Conservation (phyloP, 2,888 invertebrate genomes). For the Cenopis cana region DNA sequence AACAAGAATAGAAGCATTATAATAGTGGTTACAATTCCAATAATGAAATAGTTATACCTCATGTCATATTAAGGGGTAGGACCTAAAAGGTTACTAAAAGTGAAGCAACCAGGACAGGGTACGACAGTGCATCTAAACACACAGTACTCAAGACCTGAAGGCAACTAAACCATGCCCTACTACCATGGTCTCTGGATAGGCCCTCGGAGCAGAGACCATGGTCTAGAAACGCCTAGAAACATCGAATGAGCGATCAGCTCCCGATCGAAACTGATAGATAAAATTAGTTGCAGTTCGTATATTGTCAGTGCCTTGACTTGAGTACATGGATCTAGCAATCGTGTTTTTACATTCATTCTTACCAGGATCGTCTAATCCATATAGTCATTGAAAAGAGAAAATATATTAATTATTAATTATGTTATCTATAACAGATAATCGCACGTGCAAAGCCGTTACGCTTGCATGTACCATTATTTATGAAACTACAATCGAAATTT, state of each 20-base stretch:
- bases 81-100: conserved; percentile 40
- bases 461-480: conserved; percentile 18
- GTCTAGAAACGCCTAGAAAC: conserved; percentile 46
- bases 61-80: conserved; percentile 16
- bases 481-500: not conserved
- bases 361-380: conserved; percentile 82
- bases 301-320: conserved; percentile 45
- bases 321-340: conserved; percentile 57
- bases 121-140: conserved; percentile 66
- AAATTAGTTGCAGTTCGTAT: conserved; percentile 60
- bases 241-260: conserved; percentile 28
- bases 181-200: conserved; percentile 62
- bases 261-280: conserved; percentile 44
- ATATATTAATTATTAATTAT: conserved; percentile 69
- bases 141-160: conserved; percentile 63
- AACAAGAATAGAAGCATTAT: conserved; percentile 27
- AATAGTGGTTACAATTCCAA: conserved; percentile 21
- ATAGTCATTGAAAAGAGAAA: conserved; percentile 81
- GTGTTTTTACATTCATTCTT: conserved; percentile 65
- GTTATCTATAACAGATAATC: conserved; percentile 45
- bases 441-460: conserved; percentile 2
- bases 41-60: conserved; percentile 16
- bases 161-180: conserved; percentile 70
- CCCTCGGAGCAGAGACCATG: conserved; percentile 53
- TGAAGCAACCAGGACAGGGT: conserved; percentile 51